A percentile compares a stretch with the other conserved stretches of the same genome.
Conservation (phyloP, 2,888 invertebrate species). For the Dinocampus coccinellae region DNA sequence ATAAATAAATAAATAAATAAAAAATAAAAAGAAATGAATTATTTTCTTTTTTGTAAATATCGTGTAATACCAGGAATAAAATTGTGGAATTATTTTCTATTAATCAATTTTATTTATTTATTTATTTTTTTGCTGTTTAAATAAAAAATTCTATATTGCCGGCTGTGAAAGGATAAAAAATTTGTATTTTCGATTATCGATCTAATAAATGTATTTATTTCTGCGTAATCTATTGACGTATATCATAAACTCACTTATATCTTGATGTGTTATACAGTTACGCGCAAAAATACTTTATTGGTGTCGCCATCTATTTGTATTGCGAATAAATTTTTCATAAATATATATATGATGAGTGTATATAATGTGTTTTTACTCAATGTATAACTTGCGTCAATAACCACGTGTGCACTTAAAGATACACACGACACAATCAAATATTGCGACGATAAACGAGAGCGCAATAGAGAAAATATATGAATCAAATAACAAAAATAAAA, state of each 20-base stretch:
- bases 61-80: too few relatives aligned
- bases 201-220: neutral
- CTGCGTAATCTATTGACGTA: neutral
- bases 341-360: too few relatives aligned
- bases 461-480: too few relatives aligned
- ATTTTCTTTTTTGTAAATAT: too few relatives aligned
- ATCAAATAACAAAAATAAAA: neutral
- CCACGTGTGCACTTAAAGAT: slow-evolving; percentile 20
- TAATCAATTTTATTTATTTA: too few relatives aligned
- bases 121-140: too few relatives aligned
- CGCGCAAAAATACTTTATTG: slow-evolving; percentile 7
- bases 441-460: slow-evolving; percentile 14
- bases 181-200: neutral
- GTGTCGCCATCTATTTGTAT: slow-evolving; percentile 31
- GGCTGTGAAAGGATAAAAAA: neutral
- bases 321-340: slow-evolving; percentile 11
- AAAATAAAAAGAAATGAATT: too few relatives aligned
- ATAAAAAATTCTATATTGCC: slow-evolving; percentile 19
- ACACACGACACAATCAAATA: neutral
- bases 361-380: neutral
- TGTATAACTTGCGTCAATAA: slow-evolving; percentile 1
- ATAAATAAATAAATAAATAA: too few relatives aligned
- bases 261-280: neutral
- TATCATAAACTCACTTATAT: neutral
- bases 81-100: too few relatives aligned